Conservation (phyloP, 2,797 vertebrate genomes). For the Glossophaga mutica region DNA sequence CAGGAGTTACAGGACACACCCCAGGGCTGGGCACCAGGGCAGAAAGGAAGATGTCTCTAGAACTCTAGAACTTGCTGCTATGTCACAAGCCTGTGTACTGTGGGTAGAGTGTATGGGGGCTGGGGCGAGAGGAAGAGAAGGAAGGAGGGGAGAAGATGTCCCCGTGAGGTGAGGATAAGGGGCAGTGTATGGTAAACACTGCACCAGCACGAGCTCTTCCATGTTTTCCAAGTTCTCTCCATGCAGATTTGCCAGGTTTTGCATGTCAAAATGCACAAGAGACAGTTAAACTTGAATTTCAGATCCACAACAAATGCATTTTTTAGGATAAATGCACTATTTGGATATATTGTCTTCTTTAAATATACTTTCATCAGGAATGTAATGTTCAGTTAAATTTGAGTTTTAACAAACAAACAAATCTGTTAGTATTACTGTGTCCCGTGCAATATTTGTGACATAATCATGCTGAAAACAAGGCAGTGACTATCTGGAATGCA, state of each 20-base stretch:
- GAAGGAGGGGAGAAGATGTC: neutral
- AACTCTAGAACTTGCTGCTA: neutral
- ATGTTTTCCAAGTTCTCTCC: neutral
- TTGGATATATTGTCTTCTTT: neutral
- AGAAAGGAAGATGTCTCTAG: neutral
- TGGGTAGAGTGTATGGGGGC: neutral
- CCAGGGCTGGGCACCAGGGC: neutral
- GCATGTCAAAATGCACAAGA: neutral
- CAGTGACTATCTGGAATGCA: neutral
- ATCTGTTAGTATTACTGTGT: neutral
- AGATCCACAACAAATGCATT: neutral
- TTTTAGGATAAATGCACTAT: neutral
- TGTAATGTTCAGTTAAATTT: neutral
- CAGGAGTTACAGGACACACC: neutral
- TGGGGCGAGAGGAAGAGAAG: neutral
- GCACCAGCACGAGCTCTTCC: neutral
- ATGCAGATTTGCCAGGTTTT: neutral
- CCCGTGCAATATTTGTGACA: neutral
- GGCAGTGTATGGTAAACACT: fast-evolving
- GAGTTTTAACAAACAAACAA: neutral
- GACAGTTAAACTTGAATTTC: neutral
- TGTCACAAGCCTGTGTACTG: fast-evolving
- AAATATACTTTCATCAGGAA: neutral
- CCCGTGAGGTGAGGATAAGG: neutral
- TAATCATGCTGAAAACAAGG: neutral